Conservation (phyloP, 2,113 vertebrate genomes). For the Copsychus sechellarum region DNA sequence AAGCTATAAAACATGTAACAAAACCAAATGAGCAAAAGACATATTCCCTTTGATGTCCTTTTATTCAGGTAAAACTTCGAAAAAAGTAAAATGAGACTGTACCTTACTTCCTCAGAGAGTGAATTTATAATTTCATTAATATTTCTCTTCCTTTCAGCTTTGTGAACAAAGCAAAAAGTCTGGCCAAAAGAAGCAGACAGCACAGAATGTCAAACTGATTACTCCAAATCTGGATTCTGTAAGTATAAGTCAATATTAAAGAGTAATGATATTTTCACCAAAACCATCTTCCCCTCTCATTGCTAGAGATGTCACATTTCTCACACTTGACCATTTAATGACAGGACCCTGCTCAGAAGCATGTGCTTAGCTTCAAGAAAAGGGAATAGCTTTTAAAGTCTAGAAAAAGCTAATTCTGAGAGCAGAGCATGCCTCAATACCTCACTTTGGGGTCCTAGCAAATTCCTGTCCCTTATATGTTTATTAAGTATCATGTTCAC, state of each 20-base stretch:
- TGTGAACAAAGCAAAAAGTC: background rate
- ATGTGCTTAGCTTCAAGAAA: background rate
- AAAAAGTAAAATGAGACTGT: background rate
- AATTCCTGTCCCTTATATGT: background rate
- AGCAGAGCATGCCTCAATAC: background rate
- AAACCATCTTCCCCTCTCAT: background rate
- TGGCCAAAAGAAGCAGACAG: background rate
- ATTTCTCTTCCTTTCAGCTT: background rate
- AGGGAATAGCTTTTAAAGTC: background rate
- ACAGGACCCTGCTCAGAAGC: background rate
- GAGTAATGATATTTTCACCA: background rate
- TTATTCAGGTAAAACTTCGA: background rate
- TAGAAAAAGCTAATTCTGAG: background rate
- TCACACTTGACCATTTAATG: background rate
- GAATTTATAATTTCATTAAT: background rate
- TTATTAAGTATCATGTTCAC: background rate
- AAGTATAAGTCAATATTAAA: background rate
- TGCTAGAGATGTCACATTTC: background rate
- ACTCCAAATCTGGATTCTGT: background rate
- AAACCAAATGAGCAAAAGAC: background rate
- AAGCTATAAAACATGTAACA: background rate
- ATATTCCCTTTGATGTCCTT: background rate
- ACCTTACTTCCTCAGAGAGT: background rate
- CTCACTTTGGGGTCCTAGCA: background rate
- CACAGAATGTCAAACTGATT: background rate